A percentile compares a stretch with the other conserved stretches of the same genome.
Evolutionary conservation across 2,113 vertebrate genomes (phyloP).

Genomic region (Forbesichthys papilliferus): DNA sequence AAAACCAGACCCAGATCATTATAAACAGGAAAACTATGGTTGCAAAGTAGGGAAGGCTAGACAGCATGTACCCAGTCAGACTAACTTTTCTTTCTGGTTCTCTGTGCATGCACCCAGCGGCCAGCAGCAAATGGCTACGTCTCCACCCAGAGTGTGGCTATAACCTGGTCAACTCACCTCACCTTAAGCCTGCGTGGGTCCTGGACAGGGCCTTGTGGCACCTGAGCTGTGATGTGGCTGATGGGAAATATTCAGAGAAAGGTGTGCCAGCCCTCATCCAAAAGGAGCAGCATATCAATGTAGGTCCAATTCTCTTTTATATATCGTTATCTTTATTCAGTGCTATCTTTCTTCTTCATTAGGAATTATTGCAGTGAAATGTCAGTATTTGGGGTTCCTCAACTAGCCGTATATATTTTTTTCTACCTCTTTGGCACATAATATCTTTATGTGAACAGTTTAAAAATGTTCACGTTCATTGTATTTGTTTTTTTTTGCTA

Average conservation of each 20-base stretch:
- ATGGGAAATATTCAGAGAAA: constrained; percentile 75
- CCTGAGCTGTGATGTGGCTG: constrained; percentile 78
- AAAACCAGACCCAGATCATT: too few relatives aligned
- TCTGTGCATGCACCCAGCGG: constrained; percentile 63
- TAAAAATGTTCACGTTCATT: too few relatives aligned
- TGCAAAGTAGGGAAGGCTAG: too few relatives aligned
- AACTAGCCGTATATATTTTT: too few relatives aligned
- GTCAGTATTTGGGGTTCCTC: too few relatives aligned
- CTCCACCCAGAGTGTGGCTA: constrained; percentile 87
- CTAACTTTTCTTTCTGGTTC: background rate
- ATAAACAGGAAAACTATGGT: too few relatives aligned
- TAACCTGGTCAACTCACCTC: constrained; percentile 87
- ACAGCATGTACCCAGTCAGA: too few relatives aligned
- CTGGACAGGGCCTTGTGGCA: constrained; percentile 88
- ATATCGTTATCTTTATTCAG: too few relatives aligned
- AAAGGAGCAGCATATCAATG: constrained; percentile 80
- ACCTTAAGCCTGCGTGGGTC: constrained; percentile 88
- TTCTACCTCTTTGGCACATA: too few relatives aligned
- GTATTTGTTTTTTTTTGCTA: too few relatives aligned
- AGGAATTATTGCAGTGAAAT: background rate
- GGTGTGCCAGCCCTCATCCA: constrained; percentile 81
- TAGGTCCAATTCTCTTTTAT: constrained; percentile 63
- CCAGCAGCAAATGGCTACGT: constrained; percentile 84
- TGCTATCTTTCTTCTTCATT: background rate
- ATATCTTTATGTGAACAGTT: too few relatives aligned